Evolutionary conservation across 2,888 invertebrate genomes (phyloP), one percentile per base, ranked within the genome.

Genomic region (Andrena camellia): DNA sequence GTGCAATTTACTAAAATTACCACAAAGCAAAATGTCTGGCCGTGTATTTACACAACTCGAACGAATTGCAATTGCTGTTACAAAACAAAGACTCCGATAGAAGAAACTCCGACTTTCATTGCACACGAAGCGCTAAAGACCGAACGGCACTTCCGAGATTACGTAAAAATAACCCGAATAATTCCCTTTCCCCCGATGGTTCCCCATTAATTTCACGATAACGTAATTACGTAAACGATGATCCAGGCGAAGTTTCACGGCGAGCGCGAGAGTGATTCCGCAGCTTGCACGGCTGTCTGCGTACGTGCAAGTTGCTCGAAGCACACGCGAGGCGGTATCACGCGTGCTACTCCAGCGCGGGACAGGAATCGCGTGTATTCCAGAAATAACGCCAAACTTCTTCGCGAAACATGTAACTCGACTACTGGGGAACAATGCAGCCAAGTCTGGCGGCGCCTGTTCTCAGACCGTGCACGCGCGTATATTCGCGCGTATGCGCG

Each of bases 321-420:
- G 52, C 66, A 70, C 69, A 70, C 70, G 57, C 48, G 70, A 52
- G n/a, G 13, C 64, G 64, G 33, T 79, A 70, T 75, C 78, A 50
- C 66, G 69, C 69, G 78, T 63, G 60, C 35, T 63, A 57, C 69
- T 31, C 59, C 35, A 26, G 48, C 67, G 20, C 35, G 63, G 63
- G 54, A 70, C 68, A 31, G 23, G 52, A 78, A 87, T 87, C 84
- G 84, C 84, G 76, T 88, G 76, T 84, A 84, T 66, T 79, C 81
- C 71, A 84, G 86, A 87, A 88, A 86, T 87, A 87, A 86, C 69
- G 78, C 66, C 59, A 82, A 78, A 84, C 84, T 86, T 84, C 86
- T 87, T 87, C 71, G 72, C 81, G 66, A 60, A 60, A 78, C 81
- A 86, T 76, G 88, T 84, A 81, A 86, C 78, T 54, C 70, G 84